phyloP scores from a whole-genome alignment of 2,888 invertebrate species.

The Drosophila picticornis region DNA sequence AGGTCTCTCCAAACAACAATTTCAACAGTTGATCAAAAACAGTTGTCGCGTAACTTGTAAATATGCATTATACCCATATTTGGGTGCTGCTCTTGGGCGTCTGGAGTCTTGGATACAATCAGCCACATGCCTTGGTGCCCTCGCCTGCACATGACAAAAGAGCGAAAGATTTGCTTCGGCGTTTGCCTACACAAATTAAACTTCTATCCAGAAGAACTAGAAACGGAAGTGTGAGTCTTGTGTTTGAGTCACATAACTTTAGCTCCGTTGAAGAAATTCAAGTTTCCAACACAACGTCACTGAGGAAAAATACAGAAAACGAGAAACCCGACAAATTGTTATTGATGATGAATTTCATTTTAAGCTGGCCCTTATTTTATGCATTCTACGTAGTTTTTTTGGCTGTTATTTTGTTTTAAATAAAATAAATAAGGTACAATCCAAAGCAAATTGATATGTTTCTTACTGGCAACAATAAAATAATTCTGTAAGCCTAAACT shows the following conservation, averaged over 20 bases:
- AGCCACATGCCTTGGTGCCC: neutral
- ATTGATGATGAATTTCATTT: neutral
- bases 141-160: neutral
- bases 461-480: neutral
- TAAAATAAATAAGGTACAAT: neutral
- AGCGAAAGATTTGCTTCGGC: neutral
- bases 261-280: neutral
- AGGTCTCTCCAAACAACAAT: neutral
- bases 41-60: neutral
- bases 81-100: constrained; percentile 23
- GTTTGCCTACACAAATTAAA: neutral
- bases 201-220: neutral
- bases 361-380: constrained; percentile 35
- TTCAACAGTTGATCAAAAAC: constrained; percentile 17
- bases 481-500: neutral
- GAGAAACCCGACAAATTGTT: too few relatives aligned
- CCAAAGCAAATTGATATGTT: neutral
- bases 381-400: constrained; percentile 46
- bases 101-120: neutral
- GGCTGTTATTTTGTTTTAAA: constrained; percentile 28
- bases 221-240: neutral
- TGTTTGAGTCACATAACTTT: neutral
- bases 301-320: rapidly evolving
- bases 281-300: neutral
- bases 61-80: constrained; percentile 2